A percentile compares a stretch with the other conserved stretches of the same genome.
Conservation (phyloP, 2,113 vertebrate species). For the Tachysurus fulvidraco region DNA sequence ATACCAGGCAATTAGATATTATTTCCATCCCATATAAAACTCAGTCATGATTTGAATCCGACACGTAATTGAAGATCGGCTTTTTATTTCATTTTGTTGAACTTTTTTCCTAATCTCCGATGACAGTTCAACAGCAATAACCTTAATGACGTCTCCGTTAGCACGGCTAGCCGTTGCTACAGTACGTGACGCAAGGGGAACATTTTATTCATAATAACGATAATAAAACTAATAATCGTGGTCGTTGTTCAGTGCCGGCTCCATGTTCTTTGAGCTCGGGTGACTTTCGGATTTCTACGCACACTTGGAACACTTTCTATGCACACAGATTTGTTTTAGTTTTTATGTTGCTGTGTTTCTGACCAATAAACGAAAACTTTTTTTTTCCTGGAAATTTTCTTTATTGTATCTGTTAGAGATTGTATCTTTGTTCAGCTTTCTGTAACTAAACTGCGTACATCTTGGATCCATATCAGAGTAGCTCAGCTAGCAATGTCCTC, state of each 20-base stretch:
- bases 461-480: not conserved
- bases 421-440: not conserved
- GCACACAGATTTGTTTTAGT: not conserved
- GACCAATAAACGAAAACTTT: not conserved
- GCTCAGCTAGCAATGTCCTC: slow-evolving; percentile 9
- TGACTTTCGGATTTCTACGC: not conserved
- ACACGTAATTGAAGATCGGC: not conserved
- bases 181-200: not conserved
- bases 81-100: not conserved
- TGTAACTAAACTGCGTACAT: not conserved
- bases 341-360: not conserved
- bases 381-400: not conserved
- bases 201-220: not conserved
- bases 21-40: not conserved
- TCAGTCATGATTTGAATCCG: not conserved
- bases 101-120: not conserved
- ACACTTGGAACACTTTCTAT: not conserved
- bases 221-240: not conserved
- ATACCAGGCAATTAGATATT: not conserved
- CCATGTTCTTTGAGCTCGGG: not conserved
- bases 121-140: not conserved
- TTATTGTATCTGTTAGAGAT: not conserved
- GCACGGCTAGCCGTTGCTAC: not conserved
- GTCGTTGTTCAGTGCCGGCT: not conserved
- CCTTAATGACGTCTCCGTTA: not conserved